Evolutionary conservation across 1,140 invertebrate species (phyloP), one percentile per base, ranked within the genome.

Genomic region (Drosophila murphyi): DNA sequence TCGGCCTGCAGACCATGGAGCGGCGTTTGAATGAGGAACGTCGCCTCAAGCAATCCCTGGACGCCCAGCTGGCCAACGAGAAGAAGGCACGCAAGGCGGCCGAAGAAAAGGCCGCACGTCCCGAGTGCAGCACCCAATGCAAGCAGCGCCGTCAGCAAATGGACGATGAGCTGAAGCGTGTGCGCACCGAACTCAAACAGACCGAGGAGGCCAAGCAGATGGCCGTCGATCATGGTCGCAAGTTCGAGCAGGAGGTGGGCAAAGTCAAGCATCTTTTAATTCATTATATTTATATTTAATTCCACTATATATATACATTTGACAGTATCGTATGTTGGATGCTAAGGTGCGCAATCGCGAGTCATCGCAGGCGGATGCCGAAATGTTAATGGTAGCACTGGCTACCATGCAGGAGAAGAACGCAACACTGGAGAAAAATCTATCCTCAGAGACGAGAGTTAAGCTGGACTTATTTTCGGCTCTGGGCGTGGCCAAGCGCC

Each of bases 381-480:
- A 98, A 82, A 95, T 97, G 80, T 93, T 98, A 69, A 95, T 97
- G 93, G 94, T 95, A 50, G 96, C 97, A n/a, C 92, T 98, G 47
- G 95, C 95, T 70, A 95, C 95, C 35, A 95, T 98, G 93, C 96
- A 98, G 93, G 97, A 98, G 72, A 97, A 97, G 93, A 98, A 97
- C 92, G 92, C 95, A 80, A 97, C 97, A 92, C 94, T 98, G 64
- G 98, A 99, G 93, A 97, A 97, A 85, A 98, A 96, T 92, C 95
- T 99, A 56, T 98, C 97, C 76, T 97, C 98, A 31, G 98, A 99
- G 94, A 99, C 98, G 51, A 95, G 98, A 70, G 96, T 99, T 92
- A 99, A 99, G 94, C 95, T 99, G 68, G 98, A 99, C 94, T 94
- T 99, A 64, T 98, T 99, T 93, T 98, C 97, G 64, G 98, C 98